A percentile compares a stretch with the other conserved stretches of the same genome.
phyloP scores from a whole-genome alignment of 2,113 vertebrate genomes.

The Maccullochella peelii region DNA sequence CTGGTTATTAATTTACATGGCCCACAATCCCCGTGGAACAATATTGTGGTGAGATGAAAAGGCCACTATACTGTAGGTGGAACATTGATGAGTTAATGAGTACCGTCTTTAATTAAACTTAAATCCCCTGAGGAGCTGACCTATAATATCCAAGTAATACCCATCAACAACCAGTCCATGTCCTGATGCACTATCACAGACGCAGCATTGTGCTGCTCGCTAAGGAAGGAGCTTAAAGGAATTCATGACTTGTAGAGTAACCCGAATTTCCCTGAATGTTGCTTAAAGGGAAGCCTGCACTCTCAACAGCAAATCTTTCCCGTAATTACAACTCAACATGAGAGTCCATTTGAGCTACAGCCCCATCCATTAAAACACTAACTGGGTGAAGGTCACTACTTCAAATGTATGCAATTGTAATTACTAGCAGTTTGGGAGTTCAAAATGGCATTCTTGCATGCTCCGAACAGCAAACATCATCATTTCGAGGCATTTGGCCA shows the following conservation, averaged over 20 bases:
- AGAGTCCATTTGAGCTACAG: slow-evolving; percentile 9
- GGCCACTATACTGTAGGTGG: slow-evolving; percentile 64
- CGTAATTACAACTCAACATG: slow-evolving; percentile 19
- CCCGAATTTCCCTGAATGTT: background rate
- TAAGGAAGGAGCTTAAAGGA: slow-evolving; percentile 2
- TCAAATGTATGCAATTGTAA: slow-evolving; percentile 23
- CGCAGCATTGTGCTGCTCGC: background rate
- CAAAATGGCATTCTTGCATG: background rate
- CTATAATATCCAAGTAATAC: slow-evolving; percentile 71
- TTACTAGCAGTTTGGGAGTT: slow-evolving; percentile 14
- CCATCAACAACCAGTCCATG: slow-evolving; percentile 48
- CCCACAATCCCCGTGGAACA: slow-evolving; percentile 67
- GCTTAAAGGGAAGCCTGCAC: background rate
- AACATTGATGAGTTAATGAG: slow-evolving; percentile 77
- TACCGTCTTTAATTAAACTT: slow-evolving; percentile 79
- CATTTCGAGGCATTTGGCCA: slow-evolving; percentile 31
- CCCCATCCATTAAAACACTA: slow-evolving; percentile 25
- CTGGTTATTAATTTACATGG: slow-evolving; percentile 71
- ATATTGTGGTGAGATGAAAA: slow-evolving; percentile 68
- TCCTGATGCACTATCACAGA: slow-evolving; percentile 19
- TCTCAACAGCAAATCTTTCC: slow-evolving; percentile 21
- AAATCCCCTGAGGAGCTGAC: slow-evolving; percentile 66
- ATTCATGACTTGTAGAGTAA: slow-evolving; percentile 2
- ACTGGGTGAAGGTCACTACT: slow-evolving; percentile 39
- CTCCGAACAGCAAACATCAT: background rate